These are phyloP conservation scores for Parnassius glacialis DNA, from an alignment of 2,888 invertebrate species.

Conservation along the genomic window DNA sequence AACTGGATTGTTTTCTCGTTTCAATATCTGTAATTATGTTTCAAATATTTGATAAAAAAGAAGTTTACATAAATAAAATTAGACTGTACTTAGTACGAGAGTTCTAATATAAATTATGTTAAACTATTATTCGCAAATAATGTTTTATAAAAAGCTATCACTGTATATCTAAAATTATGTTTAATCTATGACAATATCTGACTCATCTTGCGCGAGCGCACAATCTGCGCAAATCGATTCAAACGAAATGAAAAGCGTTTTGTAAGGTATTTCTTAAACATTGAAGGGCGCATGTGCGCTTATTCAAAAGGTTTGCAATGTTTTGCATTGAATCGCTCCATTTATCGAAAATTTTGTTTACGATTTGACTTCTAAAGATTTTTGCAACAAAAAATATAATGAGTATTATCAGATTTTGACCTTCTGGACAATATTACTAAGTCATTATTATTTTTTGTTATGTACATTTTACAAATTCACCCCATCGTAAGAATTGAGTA, in stretches of 20 bases:
- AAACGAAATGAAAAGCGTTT: slow-evolving; percentile 78
- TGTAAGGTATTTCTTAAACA: slow-evolving; percentile 61
- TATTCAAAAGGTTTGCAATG: slow-evolving; percentile 60
- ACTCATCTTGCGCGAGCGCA: slow-evolving; percentile 50
- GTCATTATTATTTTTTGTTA: too few relatives aligned
- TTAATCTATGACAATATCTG: slow-evolving; percentile 30
- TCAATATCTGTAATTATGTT: too few relatives aligned
- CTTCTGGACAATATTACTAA: too few relatives aligned
- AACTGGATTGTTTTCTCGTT: too few relatives aligned
- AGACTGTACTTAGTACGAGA: too few relatives aligned
- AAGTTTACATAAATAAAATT: too few relatives aligned
- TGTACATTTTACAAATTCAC: too few relatives aligned
- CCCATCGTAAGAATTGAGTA: too few relatives aligned
- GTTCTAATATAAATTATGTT: too few relatives aligned
- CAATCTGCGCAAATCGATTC: slow-evolving; percentile 55
- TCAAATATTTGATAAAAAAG: too few relatives aligned
- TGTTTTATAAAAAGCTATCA: too few relatives aligned
- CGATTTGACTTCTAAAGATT: slow-evolving; percentile 27
- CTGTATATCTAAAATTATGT: slow-evolving; percentile 11
- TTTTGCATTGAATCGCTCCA: slow-evolving; percentile 64
- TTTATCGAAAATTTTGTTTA: slow-evolving; percentile 46
- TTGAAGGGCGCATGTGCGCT: slow-evolving; percentile 69
- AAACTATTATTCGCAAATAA: too few relatives aligned
- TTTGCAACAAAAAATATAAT: slow-evolving; percentile 13
- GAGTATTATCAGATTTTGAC: neutral